Evolutionary conservation across 2,113 vertebrate species (phyloP).

Genomic region (Apteryx owenii): DNA sequence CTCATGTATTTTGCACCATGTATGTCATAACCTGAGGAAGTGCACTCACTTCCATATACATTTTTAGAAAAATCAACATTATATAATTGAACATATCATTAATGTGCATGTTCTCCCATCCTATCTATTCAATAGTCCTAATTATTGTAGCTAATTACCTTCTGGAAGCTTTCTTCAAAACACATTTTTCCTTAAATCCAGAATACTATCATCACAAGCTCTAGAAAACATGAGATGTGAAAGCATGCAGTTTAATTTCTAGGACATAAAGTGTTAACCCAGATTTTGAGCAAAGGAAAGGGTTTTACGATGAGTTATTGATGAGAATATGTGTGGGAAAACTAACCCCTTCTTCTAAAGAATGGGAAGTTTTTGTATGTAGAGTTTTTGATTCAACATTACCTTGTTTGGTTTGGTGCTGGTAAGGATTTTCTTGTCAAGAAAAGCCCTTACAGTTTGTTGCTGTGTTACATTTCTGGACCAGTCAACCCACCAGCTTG

Average conservation of each 20-base stretch:
- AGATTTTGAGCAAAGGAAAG: background rate
- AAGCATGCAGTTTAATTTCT: background rate
- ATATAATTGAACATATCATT: background rate
- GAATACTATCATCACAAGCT: background rate
- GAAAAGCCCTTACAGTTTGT: background rate
- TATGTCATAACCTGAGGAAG: background rate
- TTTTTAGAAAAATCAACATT: background rate
- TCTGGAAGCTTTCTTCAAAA: background rate
- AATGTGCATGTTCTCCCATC: background rate
- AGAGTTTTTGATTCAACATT: background rate
- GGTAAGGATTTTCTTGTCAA: background rate
- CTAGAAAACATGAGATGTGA: accelerated
- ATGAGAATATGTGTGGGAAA: background rate
- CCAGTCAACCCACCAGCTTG: accelerated
- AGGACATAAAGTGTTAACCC: background rate
- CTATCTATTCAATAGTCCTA: background rate
- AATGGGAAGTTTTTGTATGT: background rate
- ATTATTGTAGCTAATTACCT: background rate
- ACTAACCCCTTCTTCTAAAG: background rate
- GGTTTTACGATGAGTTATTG: background rate
- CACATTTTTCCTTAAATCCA: background rate
- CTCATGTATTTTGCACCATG: background rate
- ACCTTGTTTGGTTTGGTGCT: background rate
- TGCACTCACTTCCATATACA: background rate
- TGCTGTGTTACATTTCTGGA: accelerated